Evolutionary conservation across 2,888 invertebrate genomes (phyloP).

Genomic region (Agriopis leucophaearia): DNA sequence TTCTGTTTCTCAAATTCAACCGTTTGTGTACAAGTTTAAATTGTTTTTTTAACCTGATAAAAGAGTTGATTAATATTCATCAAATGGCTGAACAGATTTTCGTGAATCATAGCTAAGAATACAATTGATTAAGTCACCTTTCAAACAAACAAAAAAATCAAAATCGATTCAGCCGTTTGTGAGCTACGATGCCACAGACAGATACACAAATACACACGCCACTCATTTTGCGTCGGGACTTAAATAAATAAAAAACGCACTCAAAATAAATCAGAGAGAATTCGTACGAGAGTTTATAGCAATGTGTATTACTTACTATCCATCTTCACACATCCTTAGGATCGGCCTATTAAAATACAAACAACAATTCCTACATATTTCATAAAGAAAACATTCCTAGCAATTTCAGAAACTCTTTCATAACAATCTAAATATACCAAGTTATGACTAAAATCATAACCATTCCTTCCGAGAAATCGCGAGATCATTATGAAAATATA

Average conservation of each 20-base stretch:
- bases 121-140: no score
- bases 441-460: conserved; percentile 44
- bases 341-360: background rate
- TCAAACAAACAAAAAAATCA: no score
- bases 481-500: conserved; percentile 49
- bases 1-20: background rate
- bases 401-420: conserved; percentile 20
- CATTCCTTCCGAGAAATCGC: conserved; percentile 58
- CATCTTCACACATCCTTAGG: background rate
- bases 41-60: no score
- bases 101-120: no score
- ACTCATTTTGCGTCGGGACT: no score
- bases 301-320: background rate
- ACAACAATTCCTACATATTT: background rate
- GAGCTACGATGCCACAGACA: no score
- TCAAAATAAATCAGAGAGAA: no score
- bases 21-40: background rate
- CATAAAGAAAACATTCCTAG: background rate
- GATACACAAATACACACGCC: no score
- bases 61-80: no score
- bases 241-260: no score
- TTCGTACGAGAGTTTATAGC: background rate
- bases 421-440: conserved; percentile 33
- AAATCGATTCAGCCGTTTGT: no score
- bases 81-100: no score